Conservation (phyloP, 1,140 invertebrate species). For the Cotesia chilonis region DNA sequence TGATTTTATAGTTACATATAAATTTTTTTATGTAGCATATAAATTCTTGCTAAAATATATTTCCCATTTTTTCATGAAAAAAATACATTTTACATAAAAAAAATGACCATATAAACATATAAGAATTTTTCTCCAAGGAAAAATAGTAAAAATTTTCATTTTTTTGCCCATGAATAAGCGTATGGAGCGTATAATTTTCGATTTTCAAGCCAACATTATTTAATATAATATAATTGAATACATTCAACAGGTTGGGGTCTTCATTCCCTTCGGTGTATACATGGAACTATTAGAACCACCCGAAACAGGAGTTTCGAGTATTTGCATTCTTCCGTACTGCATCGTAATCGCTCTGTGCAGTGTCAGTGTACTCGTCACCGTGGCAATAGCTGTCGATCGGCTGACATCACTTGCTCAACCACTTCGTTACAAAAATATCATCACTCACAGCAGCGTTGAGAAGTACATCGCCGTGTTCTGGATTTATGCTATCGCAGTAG, state of each 20-base stretch:
- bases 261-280: constrained; percentile 75
- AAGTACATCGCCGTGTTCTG: constrained; percentile 70
- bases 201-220: not conserved
- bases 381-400: constrained; percentile 74
- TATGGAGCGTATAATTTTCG: not conserved
- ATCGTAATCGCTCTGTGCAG: constrained; percentile 71
- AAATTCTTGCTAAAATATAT: no score
- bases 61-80: no score
- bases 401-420: constrained; percentile 73
- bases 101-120: no score
- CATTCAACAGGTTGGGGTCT: constrained; percentile 67
- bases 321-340: constrained; percentile 72
- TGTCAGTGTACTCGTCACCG: constrained; percentile 71
- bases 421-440: constrained; percentile 71
- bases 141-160: no score
- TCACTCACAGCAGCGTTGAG: constrained; percentile 71
- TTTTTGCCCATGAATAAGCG: no score
- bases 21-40: no score
- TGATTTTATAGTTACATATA: no score
- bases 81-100: no score
- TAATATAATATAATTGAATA: constrained; percentile 7
- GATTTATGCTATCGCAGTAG: constrained; percentile 69
- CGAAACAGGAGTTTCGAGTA: constrained; percentile 56
- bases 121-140: no score
- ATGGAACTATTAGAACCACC: constrained; percentile 66